Conservation (phyloP, 2,797 vertebrate genomes). For the Bradypodion pumilum region DNA sequence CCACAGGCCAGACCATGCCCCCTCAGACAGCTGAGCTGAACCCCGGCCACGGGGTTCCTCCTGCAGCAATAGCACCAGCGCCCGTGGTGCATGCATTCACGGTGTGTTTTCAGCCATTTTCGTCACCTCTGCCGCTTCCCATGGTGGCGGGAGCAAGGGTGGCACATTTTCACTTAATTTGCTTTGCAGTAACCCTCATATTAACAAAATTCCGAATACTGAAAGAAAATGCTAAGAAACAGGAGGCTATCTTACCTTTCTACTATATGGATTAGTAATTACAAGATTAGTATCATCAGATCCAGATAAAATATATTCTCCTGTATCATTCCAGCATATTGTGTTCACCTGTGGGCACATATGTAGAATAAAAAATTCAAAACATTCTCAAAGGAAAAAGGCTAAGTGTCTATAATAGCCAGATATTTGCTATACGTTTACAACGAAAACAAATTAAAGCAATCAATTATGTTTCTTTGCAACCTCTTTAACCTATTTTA, state of each 20-base stretch:
- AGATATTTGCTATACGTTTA: neutral
- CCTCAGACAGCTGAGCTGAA: no score
- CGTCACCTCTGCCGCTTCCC: no score
- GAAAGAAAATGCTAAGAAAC: neutral
- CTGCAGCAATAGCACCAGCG: no score
- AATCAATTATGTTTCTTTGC: neutral
- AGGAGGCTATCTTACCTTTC: conserved; percentile 84
- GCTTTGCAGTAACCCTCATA: neutral
- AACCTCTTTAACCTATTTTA: neutral
- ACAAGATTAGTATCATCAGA: conserved; percentile 97
- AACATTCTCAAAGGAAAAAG: conserved; percentile 42
- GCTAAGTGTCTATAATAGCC: neutral
- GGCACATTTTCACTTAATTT: neutral
- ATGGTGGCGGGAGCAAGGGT: no score
- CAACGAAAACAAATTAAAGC: neutral
- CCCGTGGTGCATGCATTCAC: no score
- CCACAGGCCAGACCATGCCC: no score
- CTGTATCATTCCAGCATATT: conserved; percentile 99
- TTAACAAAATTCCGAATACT: neutral
- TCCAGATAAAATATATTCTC: conserved; percentile 96
- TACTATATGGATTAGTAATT: conserved; percentile 95
- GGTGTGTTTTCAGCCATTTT: no score
- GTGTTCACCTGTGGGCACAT: conserved; percentile 88
- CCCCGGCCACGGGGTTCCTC: no score
- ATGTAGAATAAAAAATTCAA: conserved; percentile 24